These are phyloP conservation scores for Poecile atricapillus DNA, from an alignment of 2,113 vertebrate genomes.

Conservation along the genomic window DNA sequence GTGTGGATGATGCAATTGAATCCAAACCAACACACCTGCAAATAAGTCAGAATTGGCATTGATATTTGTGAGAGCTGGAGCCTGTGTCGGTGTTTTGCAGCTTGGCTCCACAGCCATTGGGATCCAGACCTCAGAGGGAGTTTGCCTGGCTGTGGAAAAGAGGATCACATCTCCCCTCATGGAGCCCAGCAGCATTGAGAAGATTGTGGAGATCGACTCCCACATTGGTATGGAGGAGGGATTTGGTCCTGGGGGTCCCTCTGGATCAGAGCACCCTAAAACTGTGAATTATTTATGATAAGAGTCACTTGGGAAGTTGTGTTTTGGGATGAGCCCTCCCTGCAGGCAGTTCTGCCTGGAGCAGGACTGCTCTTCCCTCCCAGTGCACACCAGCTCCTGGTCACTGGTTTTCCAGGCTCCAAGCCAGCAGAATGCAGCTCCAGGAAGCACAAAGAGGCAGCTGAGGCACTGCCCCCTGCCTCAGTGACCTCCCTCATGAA, in stretches of 20 bases:
- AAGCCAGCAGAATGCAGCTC: not conserved
- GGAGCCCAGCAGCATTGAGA: constrained; percentile 99
- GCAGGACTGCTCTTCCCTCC: not conserved
- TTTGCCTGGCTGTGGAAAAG: constrained; percentile 97
- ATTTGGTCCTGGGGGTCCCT: not conserved
- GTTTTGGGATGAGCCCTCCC: not conserved
- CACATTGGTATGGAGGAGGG: constrained; percentile 80
- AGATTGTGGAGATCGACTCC: constrained; percentile 96
- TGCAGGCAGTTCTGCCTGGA: not conserved
- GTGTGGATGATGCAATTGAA: not conserved
- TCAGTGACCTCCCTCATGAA: constrained; percentile 13
- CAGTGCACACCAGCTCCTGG: not conserved
- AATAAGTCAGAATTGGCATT: rapidly evolving
- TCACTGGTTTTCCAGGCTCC: constrained; percentile 23
- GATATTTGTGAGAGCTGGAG: not conserved
- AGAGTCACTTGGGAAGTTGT: not conserved
- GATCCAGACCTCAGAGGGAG: constrained; percentile 95
- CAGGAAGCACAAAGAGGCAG: constrained; percentile 26
- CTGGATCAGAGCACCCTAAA: not conserved
- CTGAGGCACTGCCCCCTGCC: not conserved
- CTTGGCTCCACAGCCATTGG: constrained; percentile 97
- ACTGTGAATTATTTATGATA: not conserved
- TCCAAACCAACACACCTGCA: not conserved
- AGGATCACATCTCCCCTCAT: constrained; percentile 97
- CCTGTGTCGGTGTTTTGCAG: constrained; percentile 60